Evolutionary conservation across 35 echinoderm and acorn worm species (phyloP), one percentile per base, ranked within the genome.

Genomic region (Anneissia japonica): DNA sequence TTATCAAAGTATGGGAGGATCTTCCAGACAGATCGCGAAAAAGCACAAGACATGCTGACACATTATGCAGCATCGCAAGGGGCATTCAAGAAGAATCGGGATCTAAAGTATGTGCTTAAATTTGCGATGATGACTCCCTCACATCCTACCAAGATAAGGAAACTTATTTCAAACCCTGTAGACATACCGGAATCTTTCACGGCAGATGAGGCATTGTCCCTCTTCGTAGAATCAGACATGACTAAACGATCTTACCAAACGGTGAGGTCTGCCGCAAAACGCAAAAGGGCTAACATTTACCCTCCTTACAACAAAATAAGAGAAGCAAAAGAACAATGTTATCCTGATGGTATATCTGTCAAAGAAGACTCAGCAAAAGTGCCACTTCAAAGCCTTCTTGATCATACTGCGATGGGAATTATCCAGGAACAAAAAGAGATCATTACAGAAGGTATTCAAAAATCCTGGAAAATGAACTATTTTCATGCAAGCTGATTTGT

Each of bases 61-160:
- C 75, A 86, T 37, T 91, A 34, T 86, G 83, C 83, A 81, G 89
- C 89, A 80, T 86, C 83, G 30, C 75, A 86, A 38, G 83, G 83
- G n/a, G 74, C 64, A 46, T 91, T 80, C 43, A 80, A 80, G 46
- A 85, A 86, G 35, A 91, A 91, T 64, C 21, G 19, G 5, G 75
- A 80, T 56, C 40, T 86, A 81, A 19, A 81, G 37, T 85, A 82
- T 89, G 79, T 82, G 10, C 41, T 89, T 0, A 46, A 89, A 16
- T 82, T 81, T 82, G 87, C 55, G 31, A 89, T 82, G 87, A 82
- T 89, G 31, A 74, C 87, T 3, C 87, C 87, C 38, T 73, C 79
- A 35, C 29, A 55, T 82, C 87, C 87, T 21, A 1, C 78, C 37
- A 87, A 78, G 30, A 87, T 87, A 17, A 79, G 84, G 30, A 86